A percentile compares a stretch with the other conserved stretches of the same genome.
These are phyloP conservation scores for Rhynchonema sp. DNA, from an alignment of 2,888 invertebrate genomes.

Conservation along the genomic window DNA sequence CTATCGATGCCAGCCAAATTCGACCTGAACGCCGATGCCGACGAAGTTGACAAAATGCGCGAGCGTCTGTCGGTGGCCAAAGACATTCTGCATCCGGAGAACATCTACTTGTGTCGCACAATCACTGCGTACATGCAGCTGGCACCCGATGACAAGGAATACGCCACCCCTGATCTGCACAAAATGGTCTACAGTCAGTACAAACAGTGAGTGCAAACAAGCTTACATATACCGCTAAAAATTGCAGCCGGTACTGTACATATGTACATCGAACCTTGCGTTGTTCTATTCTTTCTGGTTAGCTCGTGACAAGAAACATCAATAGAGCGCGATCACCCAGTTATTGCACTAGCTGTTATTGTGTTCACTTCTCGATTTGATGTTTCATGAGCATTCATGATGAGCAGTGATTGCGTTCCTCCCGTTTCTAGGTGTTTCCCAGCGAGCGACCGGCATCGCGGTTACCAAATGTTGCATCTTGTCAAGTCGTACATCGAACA, in stretches of 20 bases:
- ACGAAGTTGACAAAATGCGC: slow-evolving; percentile 8
- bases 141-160: neutral
- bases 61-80: slow-evolving; percentile 14
- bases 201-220: slow-evolving; percentile 10
- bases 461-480: slow-evolving; percentile 21
- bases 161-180: slow-evolving; percentile 11
- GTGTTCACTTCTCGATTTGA: no score
- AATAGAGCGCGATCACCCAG: no score
- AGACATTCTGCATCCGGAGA: slow-evolving; percentile 16
- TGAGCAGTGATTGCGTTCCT: no score
- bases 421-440: neutral
- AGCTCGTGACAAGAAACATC: no score
- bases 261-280: no score
- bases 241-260: no score
- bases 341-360: no score
- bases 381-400: no score
- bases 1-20: neutral
- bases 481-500: slow-evolving; percentile 18
- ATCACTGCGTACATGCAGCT: slow-evolving; percentile 19
- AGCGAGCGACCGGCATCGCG: slow-evolving; percentile 11
- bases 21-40: slow-evolving; percentile 4
- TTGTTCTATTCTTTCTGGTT: no score
- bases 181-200: slow-evolving; percentile 21
- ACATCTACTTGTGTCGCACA: slow-evolving; percentile 18
- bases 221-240: neutral